Conservation (phyloP, 2,888 invertebrate species). For the Thereva nobilitata region DNA sequence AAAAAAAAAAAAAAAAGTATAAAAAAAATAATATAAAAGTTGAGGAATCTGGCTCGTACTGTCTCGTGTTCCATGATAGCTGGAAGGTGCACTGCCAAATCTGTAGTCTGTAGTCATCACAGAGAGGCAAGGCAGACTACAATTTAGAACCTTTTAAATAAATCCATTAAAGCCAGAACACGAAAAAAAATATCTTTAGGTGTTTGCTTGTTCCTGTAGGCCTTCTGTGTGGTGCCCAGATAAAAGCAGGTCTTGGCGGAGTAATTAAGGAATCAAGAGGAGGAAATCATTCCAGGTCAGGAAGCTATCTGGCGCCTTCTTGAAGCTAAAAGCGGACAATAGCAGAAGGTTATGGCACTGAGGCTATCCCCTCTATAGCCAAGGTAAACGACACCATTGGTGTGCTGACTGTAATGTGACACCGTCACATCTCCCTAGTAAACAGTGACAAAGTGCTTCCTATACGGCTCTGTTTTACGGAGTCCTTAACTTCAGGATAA, state of each 20-base stretch:
- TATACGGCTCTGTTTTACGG: too few relatives aligned
- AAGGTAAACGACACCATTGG: conserved; percentile 7
- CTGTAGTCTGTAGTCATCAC: conserved; percentile 6
- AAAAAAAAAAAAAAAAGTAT: conserved; percentile 15
- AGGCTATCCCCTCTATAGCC: neutral
- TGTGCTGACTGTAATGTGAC: neutral
- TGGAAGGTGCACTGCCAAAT: conserved; percentile 18
- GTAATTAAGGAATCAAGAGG: conserved; percentile 25
- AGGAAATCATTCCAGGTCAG: conserved; percentile 18
- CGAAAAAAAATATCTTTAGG: conserved; percentile 26
- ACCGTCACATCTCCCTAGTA: too few relatives aligned
- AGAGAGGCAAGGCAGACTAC: neutral
- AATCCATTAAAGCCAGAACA: conserved; percentile 28
- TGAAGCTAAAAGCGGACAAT: conserved; percentile 22
- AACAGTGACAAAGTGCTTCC: too few relatives aligned
- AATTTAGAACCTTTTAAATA: conserved; percentile 7
- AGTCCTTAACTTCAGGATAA: too few relatives aligned
- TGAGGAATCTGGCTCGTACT: neutral
- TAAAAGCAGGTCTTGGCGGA: conserved; percentile 22
- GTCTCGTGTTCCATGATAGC: conserved; percentile 16
- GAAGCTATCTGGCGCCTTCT: conserved; percentile 18
- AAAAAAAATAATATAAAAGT: too few relatives aligned
- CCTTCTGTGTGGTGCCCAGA: conserved; percentile 10
- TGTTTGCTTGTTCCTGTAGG: conserved; percentile 20
- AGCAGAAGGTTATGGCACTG: conserved; percentile 1